Percentiles rank a stretch among this genome's conserved stretches.
Conservation (phyloP, 2,797 vertebrate species). For the Leptatherina wallacei region DNA sequence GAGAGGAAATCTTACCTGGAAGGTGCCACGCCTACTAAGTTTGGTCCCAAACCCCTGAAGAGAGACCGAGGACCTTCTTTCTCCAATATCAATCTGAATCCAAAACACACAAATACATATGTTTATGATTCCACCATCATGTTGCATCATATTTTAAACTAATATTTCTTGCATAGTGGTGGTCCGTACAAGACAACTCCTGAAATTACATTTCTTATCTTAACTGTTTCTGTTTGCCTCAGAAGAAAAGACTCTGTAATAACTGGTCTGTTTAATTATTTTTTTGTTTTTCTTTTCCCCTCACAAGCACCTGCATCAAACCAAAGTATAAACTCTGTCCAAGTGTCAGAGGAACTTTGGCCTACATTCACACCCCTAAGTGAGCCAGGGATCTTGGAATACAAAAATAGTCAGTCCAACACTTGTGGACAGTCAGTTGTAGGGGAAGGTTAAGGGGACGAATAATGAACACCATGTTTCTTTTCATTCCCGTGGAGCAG, state of each 20-base stretch:
- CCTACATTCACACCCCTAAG: constrained; percentile 25
- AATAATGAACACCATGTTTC: neutral
- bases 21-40: constrained; percentile 96
- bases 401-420: neutral
- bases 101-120: constrained; percentile 25
- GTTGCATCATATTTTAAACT: too few relatives aligned
- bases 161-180: neutral
- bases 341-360: constrained; percentile 15
- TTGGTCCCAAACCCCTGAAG: constrained; percentile 96
- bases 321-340: neutral
- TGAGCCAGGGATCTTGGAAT: constrained; percentile 8
- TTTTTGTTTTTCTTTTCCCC: neutral
- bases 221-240: neutral
- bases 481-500: neutral
- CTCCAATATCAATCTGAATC: constrained; percentile 91
- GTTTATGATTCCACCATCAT: neutral
- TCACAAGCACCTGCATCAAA: neutral
- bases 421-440: neutral
- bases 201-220: too few relatives aligned
- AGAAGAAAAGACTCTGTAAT: neutral
- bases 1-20: constrained; percentile 88
- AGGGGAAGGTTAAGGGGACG: neutral
- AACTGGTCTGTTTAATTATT: neutral
- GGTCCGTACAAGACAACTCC: neutral
- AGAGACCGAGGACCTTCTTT: constrained; percentile 97